Conservation (phyloP, 2,797 vertebrate species). For the Gambusia yucatana region DNA sequence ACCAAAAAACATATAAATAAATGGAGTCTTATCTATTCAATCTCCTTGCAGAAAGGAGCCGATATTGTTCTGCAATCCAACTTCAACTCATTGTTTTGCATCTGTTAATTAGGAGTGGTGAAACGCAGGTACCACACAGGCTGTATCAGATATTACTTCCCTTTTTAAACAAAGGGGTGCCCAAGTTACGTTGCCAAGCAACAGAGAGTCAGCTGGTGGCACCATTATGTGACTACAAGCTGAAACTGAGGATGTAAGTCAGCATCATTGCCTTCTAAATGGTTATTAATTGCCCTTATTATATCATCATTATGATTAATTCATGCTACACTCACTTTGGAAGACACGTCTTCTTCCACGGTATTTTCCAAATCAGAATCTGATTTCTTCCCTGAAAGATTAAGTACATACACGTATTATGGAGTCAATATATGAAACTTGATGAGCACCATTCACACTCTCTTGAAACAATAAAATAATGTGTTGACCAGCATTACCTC, state of each 20-base stretch:
- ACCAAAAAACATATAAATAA: not conserved
- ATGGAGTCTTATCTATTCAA: not conserved
- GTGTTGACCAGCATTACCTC: conserved; percentile 81
- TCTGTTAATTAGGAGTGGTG: not conserved
- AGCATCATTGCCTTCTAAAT: not conserved
- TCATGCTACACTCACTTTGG: conserved; percentile 84
- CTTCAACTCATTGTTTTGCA: not conserved
- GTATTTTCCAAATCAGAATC: conserved; percentile 89
- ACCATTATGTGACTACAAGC: not conserved
- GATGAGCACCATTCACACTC: not conserved
- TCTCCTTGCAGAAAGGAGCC: not conserved
- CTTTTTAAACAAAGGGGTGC: not conserved
- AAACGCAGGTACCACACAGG: not conserved
- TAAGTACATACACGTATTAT: not conserved
- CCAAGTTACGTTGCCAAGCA: not conserved
- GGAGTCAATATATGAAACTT: not conserved
- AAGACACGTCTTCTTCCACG: conserved; percentile 88
- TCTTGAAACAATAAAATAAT: not conserved
- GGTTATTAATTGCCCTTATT: not conserved
- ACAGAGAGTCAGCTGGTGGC: not conserved
- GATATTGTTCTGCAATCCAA: not conserved
- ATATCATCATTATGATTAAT: not conserved
- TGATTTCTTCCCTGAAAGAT: conserved; percentile 86
- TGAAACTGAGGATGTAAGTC: not conserved
- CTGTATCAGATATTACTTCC: not conserved